Conservation (phyloP, 1,140 invertebrate species). For the Danaus plexippus region DNA sequence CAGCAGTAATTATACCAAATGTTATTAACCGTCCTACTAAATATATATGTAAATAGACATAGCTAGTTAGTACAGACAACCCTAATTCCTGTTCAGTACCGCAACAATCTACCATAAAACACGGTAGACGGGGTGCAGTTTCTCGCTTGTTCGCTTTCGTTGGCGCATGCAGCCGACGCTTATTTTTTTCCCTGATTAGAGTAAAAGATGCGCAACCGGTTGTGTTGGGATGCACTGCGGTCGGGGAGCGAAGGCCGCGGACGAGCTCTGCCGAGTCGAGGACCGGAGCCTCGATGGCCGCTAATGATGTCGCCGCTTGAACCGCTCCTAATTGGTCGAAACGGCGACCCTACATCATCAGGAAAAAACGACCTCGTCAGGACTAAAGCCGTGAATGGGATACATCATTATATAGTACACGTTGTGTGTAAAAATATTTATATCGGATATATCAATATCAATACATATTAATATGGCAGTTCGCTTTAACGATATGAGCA, state of each 20-base stretch:
- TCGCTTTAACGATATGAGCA: too few species aligned
- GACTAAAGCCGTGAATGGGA: constrained; percentile 24
- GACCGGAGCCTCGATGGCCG: constrained; percentile 29
- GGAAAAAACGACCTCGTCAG: constrained; percentile 45
- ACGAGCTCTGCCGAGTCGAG: constrained; percentile 35
- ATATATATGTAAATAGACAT: too few species aligned
- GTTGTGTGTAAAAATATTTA: too few species aligned
- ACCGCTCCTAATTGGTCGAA: constrained; percentile 64
- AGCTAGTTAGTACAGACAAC: constrained; percentile 17
- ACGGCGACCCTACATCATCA: constrained; percentile 38
- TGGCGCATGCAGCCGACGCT: constrained; percentile 49
- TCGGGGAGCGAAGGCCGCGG: constrained; percentile 56
- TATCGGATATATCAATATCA: too few species aligned
- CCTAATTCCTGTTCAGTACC: constrained; percentile 39
- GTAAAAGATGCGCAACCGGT: constrained; percentile 64
- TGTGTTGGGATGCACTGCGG: constrained; percentile 9
- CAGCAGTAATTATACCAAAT: too few species aligned
- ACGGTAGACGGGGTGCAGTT: constrained; percentile 44
- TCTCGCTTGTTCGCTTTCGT: constrained; percentile 61
- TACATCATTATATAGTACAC: too few species aligned
- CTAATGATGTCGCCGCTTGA: constrained; percentile 60
- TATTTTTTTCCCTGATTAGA: constrained; percentile 68
- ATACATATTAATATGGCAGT: too few species aligned
- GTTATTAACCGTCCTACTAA: too few species aligned
- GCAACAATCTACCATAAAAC: constrained; percentile 62